Conservation (phyloP, 2,113 vertebrate species). For the Hylia prasina region DNA sequence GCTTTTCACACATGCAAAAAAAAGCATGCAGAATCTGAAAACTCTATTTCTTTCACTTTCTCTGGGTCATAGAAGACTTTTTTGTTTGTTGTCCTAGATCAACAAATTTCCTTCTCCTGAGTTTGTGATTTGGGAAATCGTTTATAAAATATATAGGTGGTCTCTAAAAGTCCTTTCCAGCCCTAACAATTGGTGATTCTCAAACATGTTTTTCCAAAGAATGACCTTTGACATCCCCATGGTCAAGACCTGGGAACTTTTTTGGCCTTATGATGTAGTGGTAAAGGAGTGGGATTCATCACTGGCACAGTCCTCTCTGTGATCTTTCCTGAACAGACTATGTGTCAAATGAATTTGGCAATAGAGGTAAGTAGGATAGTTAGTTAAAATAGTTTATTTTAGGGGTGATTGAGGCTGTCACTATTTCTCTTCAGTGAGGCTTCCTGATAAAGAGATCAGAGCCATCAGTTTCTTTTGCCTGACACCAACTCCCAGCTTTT, state of each 20-base stretch:
- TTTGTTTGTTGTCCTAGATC: neutral
- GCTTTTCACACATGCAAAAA: neutral
- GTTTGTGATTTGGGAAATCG: neutral
- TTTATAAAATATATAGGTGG: neutral
- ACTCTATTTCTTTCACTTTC: neutral
- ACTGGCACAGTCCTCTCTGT: neutral
- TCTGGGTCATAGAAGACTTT: neutral
- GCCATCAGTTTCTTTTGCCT: neutral
- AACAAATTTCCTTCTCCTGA: neutral
- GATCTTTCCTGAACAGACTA: neutral
- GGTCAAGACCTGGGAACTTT: neutral
- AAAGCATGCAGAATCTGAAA: neutral
- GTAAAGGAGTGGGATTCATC: neutral
- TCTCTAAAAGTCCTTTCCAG: neutral
- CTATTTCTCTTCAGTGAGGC: neutral
- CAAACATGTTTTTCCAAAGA: neutral
- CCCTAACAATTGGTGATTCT: neutral
- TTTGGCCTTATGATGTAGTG: rapidly evolving
- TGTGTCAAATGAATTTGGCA: neutral
- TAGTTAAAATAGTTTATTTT: neutral
- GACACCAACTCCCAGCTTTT: neutral
- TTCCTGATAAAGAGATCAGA: neutral
- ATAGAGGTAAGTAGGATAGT: neutral
- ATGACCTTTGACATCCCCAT: neutral
- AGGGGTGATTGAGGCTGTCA: neutral